Evolutionary conservation across 1,140 invertebrate genomes (phyloP).

Genomic region (Drosophila ficusphila): DNA sequence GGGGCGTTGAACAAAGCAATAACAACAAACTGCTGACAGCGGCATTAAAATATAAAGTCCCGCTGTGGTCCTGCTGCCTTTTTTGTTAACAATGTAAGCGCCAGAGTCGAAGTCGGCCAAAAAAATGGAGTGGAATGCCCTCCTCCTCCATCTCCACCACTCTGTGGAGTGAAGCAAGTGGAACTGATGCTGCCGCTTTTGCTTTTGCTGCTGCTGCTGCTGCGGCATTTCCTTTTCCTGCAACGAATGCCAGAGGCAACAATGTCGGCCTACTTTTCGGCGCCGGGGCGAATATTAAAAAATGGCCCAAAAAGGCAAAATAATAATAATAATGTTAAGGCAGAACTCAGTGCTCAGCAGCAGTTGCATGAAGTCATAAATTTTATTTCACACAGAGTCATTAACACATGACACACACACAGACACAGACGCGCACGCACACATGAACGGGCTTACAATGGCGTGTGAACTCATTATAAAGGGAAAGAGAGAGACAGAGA

Average conservation of each 20-base stretch:
- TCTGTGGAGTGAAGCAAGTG: constrained; percentile 12
- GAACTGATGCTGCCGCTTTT: constrained; percentile 14
- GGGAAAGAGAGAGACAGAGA: constrained; percentile 46
- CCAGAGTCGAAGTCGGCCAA: constrained; percentile 67
- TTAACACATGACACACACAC: constrained; percentile 79
- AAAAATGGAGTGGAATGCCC: constrained; percentile 26
- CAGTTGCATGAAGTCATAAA: constrained; percentile 82
- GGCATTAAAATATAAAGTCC: constrained; percentile 81
- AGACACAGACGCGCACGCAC: constrained; percentile 9
- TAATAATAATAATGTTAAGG: constrained; percentile 61
- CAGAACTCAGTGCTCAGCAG: constrained; percentile 46
- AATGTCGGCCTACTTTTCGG: constrained; percentile 80
- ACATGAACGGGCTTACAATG: constrained; percentile 46
- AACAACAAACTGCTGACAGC: constrained; percentile 81
- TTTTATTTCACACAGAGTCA: constrained; percentile 82
- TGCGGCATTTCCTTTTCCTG: constrained; percentile 80
- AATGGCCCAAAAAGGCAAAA: constrained; percentile 58
- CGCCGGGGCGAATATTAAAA: constrained; percentile 75
- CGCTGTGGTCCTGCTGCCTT: constrained; percentile 35
- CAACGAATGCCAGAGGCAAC: constrained; percentile 75
- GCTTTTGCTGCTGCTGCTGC: constrained; percentile 39
- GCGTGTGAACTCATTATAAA: constrained; percentile 80
- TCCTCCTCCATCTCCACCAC: not conserved
- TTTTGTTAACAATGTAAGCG: constrained; percentile 82
- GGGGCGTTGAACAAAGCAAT: constrained; percentile 66